Conservation (phyloP, 2,113 vertebrate genomes). For the Furnarius figulus region DNA sequence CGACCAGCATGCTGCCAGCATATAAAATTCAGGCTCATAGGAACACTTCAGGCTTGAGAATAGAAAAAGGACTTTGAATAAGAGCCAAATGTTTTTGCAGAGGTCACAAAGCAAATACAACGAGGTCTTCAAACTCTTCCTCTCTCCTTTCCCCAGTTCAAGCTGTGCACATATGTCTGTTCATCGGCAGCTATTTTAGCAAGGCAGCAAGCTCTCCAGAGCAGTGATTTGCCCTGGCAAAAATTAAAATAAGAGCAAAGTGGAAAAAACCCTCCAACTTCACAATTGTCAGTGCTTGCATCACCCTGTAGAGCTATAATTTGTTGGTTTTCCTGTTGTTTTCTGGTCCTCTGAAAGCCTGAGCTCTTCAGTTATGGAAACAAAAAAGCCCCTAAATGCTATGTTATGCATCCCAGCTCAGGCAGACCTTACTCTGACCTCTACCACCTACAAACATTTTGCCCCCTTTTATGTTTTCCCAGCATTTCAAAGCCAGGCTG, state of each 20-base stretch:
- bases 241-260: not conserved
- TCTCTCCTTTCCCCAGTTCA: not conserved
- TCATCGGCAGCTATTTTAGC: not conserved
- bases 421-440: not conserved
- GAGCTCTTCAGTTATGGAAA: not conserved
- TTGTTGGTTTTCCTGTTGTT: not conserved
- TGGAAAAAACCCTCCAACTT: not conserved
- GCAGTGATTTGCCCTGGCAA: conserved; percentile 13
- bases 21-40: not conserved
- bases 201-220: not conserved
- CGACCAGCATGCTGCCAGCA: not conserved
- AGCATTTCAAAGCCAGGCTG: not conserved
- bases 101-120: conserved; percentile 37
- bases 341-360: not conserved
- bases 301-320: conserved; percentile 1
- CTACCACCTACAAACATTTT: not conserved
- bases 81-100: conserved; percentile 14
- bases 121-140: not conserved
- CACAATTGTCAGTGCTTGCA: not conserved
- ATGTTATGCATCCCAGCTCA: not conserved
- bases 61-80: not conserved
- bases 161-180: conserved; percentile 39
- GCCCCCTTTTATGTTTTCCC: not conserved
- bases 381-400: not conserved
- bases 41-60: not conserved